These are phyloP conservation scores for Melanotaenia pygmaea DNA, from an alignment of 2,797 vertebrate species.

Conservation along the genomic window DNA sequence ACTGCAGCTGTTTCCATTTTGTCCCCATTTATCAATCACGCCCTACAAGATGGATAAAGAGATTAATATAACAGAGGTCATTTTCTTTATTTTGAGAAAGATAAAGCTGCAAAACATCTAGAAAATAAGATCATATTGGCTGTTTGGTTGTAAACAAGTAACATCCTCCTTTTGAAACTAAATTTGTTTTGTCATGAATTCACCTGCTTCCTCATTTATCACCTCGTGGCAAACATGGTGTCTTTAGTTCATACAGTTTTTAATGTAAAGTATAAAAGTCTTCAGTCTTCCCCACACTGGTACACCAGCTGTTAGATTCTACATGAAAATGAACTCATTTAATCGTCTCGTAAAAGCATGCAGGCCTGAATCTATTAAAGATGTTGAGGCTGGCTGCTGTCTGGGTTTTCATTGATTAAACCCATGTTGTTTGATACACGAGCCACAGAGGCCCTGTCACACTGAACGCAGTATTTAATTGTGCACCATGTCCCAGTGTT, in stretches of 20 bases:
- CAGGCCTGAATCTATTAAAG: constrained; percentile 31
- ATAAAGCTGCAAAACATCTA: no score
- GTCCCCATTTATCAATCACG: not conserved
- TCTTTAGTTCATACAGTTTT: not conserved
- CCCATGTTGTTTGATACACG: constrained; percentile 11
- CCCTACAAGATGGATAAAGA: no score
- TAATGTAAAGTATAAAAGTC: not conserved
- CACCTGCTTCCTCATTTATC: no score
- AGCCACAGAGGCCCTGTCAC: constrained; percentile 37
- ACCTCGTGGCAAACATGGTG: no score
- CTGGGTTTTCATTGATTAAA: constrained; percentile 48
- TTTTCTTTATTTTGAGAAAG: no score
- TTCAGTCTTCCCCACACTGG: no score
- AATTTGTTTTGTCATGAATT: no score
- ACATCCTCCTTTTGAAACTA: no score
- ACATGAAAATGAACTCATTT: constrained; percentile 1
- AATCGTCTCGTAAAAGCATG: not conserved
- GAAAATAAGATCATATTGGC: no score
- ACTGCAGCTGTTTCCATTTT: no score
- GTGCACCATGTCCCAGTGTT: constrained; percentile 26
- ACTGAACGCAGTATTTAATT: constrained; percentile 27
- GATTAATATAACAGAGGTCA: no score
- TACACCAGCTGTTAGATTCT: not conserved
- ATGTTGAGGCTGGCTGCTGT: constrained; percentile 4
- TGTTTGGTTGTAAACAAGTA: no score